These are phyloP conservation scores for Acanthosepion pharaonis DNA, from an alignment of 2,888 invertebrate species.

Conservation along the genomic window DNA sequence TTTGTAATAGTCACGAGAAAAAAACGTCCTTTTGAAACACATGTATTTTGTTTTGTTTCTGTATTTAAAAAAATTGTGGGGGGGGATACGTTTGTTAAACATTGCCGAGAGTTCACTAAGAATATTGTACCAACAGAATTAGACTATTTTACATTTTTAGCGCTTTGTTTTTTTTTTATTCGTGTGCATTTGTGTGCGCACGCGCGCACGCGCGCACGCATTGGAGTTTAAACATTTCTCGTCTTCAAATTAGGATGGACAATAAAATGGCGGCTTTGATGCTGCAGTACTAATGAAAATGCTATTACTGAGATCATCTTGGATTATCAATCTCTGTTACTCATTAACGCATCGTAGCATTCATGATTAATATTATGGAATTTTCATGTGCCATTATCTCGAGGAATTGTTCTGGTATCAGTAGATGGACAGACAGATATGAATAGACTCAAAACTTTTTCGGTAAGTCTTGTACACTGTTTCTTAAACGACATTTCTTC, in stretches of 20 bases:
- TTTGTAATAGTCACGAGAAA: too few species aligned
- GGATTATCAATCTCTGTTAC: background rate
- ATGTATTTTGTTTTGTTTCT: too few species aligned
- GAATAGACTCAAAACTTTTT: too few species aligned
- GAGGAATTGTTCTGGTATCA: background rate
- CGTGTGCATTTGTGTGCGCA: background rate
- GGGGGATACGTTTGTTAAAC: too few species aligned
- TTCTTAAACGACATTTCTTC: too few species aligned
- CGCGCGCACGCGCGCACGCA: background rate
- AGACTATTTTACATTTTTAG: background rate
- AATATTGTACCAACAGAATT: background rate
- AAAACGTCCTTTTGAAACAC: too few species aligned
- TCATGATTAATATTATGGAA: background rate
- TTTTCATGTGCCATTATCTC: background rate
- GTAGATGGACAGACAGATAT: too few species aligned
- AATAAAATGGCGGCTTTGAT: background rate
- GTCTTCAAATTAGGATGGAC: background rate
- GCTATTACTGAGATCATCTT: background rate
- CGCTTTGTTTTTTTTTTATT: too few species aligned
- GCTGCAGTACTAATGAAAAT: background rate
- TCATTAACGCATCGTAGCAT: background rate
- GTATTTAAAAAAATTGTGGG: too few species aligned
- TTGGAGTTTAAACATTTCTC: background rate
- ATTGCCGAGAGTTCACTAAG: too few species aligned
- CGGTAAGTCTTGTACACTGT: too few species aligned